Evolutionary conservation across 2,797 vertebrate species (phyloP).

Genomic region (Pygocentrus nattereri): DNA sequence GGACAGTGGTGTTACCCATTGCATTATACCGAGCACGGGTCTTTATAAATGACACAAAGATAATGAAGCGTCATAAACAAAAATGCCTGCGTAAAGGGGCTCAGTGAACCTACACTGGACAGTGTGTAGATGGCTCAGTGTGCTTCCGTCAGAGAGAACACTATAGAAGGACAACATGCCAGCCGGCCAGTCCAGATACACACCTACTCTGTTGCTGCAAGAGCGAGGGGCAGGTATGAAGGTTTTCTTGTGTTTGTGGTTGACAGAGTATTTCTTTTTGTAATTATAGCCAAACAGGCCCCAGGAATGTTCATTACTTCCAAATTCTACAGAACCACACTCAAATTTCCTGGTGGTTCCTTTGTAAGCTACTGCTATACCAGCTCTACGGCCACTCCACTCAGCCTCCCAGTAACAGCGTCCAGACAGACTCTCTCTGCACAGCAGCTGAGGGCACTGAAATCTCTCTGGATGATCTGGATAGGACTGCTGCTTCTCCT

Average conservation of each 20-base stretch:
- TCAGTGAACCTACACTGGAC: neutral
- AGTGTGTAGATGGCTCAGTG: neutral
- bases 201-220: neutral
- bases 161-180: neutral
- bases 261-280: neutral
- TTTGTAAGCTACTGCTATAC: neutral
- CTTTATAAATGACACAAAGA: neutral
- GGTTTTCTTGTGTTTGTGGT: neutral
- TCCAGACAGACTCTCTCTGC: neutral
- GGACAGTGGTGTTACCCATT: no score
- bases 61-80: neutral
- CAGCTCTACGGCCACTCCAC: neutral
- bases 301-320: neutral
- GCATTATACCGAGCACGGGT: neutral
- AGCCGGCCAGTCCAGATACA: neutral
- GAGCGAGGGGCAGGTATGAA: neutral
- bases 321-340: neutral
- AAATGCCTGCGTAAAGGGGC: neutral
- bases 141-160: neutral
- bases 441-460: neutral
- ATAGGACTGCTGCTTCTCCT: neutral
- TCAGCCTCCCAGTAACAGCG: slow-evolving; percentile 3
- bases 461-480: neutral
- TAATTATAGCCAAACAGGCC: neutral
- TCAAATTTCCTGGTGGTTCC: neutral